A percentile compares a stretch with the other conserved stretches of the same genome.
Evolutionary conservation across 2,113 vertebrate genomes (phyloP).

Genomic region (Eurystomus gularis): DNA sequence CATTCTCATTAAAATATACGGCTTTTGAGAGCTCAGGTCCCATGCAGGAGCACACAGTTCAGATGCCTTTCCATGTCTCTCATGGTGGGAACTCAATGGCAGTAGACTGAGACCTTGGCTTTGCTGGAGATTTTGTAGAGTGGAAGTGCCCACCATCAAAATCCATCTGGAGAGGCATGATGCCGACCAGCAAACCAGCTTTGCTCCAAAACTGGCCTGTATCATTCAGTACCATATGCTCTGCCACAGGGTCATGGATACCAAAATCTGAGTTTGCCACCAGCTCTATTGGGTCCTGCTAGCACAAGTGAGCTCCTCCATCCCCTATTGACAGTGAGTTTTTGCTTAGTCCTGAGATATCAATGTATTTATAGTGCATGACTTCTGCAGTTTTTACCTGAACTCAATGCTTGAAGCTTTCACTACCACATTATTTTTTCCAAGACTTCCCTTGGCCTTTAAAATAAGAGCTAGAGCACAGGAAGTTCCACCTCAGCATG

Average conservation of each 20-base stretch:
- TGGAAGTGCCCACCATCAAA: background rate
- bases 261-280: background rate
- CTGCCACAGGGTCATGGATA: background rate
- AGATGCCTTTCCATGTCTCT: background rate
- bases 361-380: background rate
- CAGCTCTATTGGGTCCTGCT: background rate
- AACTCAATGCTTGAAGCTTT: background rate
- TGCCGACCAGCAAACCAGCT: background rate
- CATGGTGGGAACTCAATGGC: background rate
- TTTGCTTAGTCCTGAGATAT: background rate
- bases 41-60: background rate
- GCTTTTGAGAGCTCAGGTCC: background rate
- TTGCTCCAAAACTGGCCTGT: background rate
- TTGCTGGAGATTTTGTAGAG: background rate
- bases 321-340: background rate
- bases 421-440: background rate
- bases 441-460: background rate
- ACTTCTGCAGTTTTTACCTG: background rate
- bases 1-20: background rate
- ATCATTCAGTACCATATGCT: background rate
- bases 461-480: too few relatives aligned
- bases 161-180: background rate
- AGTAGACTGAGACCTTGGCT: background rate
- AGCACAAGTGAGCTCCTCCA: background rate
- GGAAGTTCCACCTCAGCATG: too few relatives aligned